Percentiles rank a stretch among this genome's conserved stretches.
phyloP scores from a whole-genome alignment of 1,140 invertebrate species.

The Pachypeltis micranthus region DNA sequence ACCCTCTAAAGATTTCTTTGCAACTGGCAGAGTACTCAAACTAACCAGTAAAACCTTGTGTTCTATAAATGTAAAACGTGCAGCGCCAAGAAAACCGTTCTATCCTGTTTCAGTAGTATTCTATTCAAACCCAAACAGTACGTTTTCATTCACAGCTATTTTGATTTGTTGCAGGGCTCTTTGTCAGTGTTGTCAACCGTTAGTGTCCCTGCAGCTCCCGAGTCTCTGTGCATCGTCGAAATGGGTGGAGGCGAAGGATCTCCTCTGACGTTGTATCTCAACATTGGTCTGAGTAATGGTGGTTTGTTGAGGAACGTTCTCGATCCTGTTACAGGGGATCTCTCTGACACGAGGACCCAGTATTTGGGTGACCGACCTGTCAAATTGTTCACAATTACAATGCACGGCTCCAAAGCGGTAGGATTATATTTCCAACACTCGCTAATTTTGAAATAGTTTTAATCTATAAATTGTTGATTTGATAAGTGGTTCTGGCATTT shows the following conservation, averaged over 20 bases:
- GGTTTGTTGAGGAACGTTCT: slow-evolving; percentile 88
- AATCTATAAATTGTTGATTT: no score
- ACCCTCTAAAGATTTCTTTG: no score
- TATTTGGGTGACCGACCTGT: slow-evolving; percentile 92
- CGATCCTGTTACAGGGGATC: slow-evolving; percentile 91
- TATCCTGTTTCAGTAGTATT: no score
- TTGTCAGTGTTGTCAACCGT: slow-evolving; percentile 90
- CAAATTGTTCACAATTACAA: slow-evolving; percentile 87
- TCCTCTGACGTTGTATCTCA: slow-evolving; percentile 75
- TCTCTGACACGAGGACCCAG: slow-evolving; percentile 91
- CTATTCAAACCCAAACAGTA: neutral
- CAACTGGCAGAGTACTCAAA: no score
- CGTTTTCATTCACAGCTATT: neutral
- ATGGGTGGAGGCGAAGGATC: slow-evolving; percentile 51
- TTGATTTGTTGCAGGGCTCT: slow-evolving; percentile 51
- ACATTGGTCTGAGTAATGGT: slow-evolving; percentile 96
- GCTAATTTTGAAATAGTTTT: no score
- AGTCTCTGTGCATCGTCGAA: slow-evolving; percentile 94
- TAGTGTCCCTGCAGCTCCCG: slow-evolving; percentile 87
- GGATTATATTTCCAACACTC: no score
- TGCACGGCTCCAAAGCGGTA: slow-evolving; percentile 91
- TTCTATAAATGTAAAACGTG: no score
- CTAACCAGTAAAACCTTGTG: no score
- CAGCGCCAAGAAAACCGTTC: no score
- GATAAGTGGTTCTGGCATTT: no score